Evolutionary conservation across 1,140 invertebrate genomes (phyloP).

Genomic region (Trichonephila clavipes): DNA sequence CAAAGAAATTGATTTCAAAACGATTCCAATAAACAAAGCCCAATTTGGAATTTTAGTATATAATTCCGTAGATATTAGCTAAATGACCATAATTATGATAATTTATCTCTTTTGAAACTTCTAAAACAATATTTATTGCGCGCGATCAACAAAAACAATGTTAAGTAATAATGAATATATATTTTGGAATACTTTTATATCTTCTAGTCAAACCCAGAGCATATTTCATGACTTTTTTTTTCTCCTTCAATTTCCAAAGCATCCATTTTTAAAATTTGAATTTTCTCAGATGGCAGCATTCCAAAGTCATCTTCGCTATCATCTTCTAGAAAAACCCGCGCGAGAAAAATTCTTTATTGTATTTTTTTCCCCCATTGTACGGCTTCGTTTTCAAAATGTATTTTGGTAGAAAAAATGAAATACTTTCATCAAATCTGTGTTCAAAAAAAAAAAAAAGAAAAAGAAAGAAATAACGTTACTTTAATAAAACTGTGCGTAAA

Average conservation of each 20-base stretch:
- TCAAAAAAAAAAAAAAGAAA: neutral
- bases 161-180: too few species aligned
- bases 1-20: too few species aligned
- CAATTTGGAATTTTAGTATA: too few species aligned
- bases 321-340: neutral
- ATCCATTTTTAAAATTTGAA: conserved; percentile 6
- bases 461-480: neutral
- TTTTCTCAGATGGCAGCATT: neutral
- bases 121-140: too few species aligned
- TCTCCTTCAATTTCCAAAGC: neutral
- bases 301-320: conserved; percentile 18
- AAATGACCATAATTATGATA: too few species aligned
- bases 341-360: neutral
- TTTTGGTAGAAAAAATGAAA: neutral
- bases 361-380: neutral
- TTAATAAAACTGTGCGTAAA: neutral
- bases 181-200: too few species aligned
- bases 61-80: too few species aligned
- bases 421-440: neutral
- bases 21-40: too few species aligned
- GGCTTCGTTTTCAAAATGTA: neutral
- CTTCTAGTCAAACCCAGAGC: neutral
- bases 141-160: too few species aligned
- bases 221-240: neutral
- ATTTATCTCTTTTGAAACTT: too few species aligned